phyloP scores from a whole-genome alignment of 2,888 invertebrate species.

The Tipula vernalis region DNA sequence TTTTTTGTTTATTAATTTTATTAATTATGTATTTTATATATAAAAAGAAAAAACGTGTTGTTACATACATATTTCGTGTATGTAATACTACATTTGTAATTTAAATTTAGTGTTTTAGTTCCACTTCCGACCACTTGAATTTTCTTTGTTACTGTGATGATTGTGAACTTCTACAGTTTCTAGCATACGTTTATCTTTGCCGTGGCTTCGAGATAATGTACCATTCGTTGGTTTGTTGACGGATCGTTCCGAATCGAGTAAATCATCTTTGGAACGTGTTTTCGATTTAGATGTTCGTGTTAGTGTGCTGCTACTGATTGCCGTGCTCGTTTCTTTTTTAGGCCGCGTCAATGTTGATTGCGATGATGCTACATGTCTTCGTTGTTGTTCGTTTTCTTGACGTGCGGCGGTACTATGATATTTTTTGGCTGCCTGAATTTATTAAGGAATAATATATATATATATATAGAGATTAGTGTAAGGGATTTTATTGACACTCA shows the following conservation, averaged over 20 bases:
- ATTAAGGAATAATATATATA: not conserved
- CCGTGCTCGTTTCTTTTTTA: not conserved
- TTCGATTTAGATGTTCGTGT: conserved; percentile 21
- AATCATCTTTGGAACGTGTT: conserved; percentile 26
- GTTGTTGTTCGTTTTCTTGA: not conserved
- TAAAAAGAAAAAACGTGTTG: not conserved
- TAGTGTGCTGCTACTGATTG: not conserved
- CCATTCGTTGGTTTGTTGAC: not conserved
- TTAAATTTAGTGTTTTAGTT: not conserved
- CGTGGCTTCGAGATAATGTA: not conserved
- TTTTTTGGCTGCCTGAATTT: not conserved
- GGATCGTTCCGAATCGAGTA: conserved; percentile 17
- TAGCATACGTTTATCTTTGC: not conserved
- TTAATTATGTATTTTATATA: not conserved
- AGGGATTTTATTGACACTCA: not conserved
- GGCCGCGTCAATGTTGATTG: not conserved
- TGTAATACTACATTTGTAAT: not conserved
- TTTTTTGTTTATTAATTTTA: not conserved
- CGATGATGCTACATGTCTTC: not conserved
- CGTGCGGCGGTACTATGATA: not conserved
- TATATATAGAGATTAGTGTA: too few relatives aligned
- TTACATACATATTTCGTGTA: not conserved
- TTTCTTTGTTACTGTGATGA: conserved; percentile 6
- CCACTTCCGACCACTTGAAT: conserved; percentile 5
- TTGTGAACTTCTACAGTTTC: not conserved